Conservation (phyloP, 2,113 vertebrate genomes). For the Macrotis lagotis region DNA sequence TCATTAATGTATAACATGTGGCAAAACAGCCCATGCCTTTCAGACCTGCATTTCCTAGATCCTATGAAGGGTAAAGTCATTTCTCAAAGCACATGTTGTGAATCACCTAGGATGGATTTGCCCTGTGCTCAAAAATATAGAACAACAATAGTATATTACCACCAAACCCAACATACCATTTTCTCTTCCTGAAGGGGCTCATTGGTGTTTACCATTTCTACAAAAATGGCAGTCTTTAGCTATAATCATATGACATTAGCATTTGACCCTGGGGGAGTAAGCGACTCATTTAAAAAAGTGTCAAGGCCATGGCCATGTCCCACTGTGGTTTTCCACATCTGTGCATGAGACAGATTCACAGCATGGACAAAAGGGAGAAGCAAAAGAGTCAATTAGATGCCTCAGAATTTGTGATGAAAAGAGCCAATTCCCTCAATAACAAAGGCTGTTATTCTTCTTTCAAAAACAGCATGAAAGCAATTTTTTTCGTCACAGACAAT, state of each 20-base stretch:
- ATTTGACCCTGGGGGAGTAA: slow-evolving; percentile 33
- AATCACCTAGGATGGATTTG: slow-evolving; percentile 33
- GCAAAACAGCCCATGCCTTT: slow-evolving; percentile 25
- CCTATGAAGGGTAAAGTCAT: slow-evolving; percentile 53
- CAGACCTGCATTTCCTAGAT: slow-evolving; percentile 55
- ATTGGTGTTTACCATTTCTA: slow-evolving; percentile 1
- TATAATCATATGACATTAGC: slow-evolving; percentile 6
- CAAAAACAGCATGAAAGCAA: slow-evolving; percentile 60
- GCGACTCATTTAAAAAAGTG: slow-evolving; percentile 47
- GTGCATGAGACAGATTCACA: slow-evolving; percentile 25
- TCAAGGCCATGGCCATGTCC: neutral
- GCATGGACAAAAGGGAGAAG: slow-evolving; percentile 26
- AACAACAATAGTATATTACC: neutral
- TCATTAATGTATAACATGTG: slow-evolving; percentile 43
- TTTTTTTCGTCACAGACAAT: slow-evolving; percentile 44
- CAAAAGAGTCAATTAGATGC: slow-evolving; percentile 53
- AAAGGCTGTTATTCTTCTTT: slow-evolving; percentile 64
- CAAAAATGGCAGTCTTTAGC: neutral
- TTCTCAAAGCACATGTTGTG: slow-evolving; percentile 49
- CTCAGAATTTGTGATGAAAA: slow-evolving; percentile 29
- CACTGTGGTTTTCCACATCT: slow-evolving; percentile 28
- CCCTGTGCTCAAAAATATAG: neutral
- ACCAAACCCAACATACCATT: slow-evolving; percentile 19
- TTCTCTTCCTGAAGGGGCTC: slow-evolving; percentile 41
- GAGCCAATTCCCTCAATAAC: slow-evolving; percentile 63